Conservation (phyloP, 2,113 vertebrate genomes). For the Lepisosteus oculatus region DNA sequence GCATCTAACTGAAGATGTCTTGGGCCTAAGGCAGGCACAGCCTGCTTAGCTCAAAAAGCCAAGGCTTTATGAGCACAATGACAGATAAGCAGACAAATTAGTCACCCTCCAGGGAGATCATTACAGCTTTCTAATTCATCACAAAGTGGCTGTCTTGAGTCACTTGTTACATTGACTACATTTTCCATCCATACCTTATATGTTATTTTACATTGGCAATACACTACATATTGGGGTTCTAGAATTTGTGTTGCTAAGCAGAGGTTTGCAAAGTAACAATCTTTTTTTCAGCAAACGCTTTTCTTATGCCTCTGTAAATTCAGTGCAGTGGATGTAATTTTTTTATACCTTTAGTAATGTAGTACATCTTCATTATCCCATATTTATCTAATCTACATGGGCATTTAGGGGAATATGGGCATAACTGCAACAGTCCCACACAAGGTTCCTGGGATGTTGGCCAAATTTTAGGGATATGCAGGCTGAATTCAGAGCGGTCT, state of each 20-base stretch:
- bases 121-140: no score
- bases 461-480: constrained; percentile 3
- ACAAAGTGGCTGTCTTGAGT: not conserved
- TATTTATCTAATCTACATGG: constrained; percentile 63
- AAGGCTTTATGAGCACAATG: no score
- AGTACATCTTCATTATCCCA: constrained; percentile 39
- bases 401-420: constrained; percentile 59
- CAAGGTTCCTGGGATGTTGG: constrained; percentile 13
- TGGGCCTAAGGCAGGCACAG: no score
- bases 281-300: not conserved
- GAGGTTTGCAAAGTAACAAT: not conserved
- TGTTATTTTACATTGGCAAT: no score
- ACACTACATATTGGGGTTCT: no score
- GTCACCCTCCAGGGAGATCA: no score
- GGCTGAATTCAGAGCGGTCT: not conserved
- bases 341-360: constrained; percentile 26
- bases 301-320: not conserved
- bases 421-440: constrained; percentile 43
- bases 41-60: no score
- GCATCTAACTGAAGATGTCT: no score
- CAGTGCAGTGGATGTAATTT: not conserved
- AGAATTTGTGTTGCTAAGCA: not conserved
- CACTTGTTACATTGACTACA: not conserved
- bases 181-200: no score
- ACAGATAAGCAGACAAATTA: no score